Evolutionary conservation across 2,888 invertebrate genomes (phyloP).

Genomic region (Rhorus exstirpatorius): DNA sequence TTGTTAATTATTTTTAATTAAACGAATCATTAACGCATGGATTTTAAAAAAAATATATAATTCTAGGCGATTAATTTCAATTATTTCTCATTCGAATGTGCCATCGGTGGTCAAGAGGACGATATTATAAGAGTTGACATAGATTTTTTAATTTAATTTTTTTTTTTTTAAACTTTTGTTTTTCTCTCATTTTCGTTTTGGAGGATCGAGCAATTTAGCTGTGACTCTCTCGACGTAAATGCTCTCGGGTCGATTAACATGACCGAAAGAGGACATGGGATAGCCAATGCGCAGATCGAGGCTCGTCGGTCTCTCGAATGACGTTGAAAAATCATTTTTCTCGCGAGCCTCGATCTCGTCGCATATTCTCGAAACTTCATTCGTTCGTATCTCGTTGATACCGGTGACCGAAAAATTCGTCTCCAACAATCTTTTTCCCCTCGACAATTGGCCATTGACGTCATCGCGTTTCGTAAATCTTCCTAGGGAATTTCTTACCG

Average conservation of each 20-base stretch:
- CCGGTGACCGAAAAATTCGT: conserved; percentile 83
- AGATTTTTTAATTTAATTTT: neutral
- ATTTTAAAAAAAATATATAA: too few species aligned
- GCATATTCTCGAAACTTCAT: conserved; percentile 55
- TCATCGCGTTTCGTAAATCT: conserved; percentile 45
- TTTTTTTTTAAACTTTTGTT: neutral
- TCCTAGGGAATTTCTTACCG: conserved; percentile 78
- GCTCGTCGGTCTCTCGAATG: conserved; percentile 78
- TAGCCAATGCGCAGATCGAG: conserved; percentile 76
- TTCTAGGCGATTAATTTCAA: too few species aligned
- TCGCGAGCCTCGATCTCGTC: conserved; percentile 54
- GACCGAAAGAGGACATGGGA: conserved; percentile 70
- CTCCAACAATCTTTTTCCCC: conserved; percentile 75
- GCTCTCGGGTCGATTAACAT: conserved; percentile 75
- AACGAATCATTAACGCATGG: too few species aligned
- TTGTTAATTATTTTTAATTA: too few species aligned
- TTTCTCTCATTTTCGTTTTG: conserved; percentile 40
- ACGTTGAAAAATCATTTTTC: conserved; percentile 47
- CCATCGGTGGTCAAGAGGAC: too few species aligned
- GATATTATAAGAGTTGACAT: neutral
- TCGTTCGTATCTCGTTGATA: conserved; percentile 80
- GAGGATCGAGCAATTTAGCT: conserved; percentile 76
- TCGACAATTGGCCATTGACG: conserved; percentile 43
- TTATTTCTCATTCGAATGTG: too few species aligned
- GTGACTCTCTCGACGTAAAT: conserved; percentile 78